A percentile compares a stretch with the other conserved stretches of the same genome.
phyloP scores from a whole-genome alignment of 2,113 vertebrate genomes.

The Cromileptes altivelis region DNA sequence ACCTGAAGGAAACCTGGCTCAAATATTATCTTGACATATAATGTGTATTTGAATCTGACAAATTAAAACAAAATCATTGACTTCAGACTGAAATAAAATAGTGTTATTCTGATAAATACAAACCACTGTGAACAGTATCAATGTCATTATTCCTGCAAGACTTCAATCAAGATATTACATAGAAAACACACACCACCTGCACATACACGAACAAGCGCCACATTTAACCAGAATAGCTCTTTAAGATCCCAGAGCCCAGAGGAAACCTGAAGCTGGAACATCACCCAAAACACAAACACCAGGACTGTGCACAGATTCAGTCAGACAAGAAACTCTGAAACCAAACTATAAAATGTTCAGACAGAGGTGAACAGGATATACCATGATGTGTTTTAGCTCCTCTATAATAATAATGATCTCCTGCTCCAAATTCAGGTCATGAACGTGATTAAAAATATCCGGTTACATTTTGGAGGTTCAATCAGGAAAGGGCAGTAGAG shows the following conservation, averaged over 20 bases:
- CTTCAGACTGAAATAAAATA: neutral
- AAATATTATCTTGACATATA: neutral
- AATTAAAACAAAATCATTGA: neutral
- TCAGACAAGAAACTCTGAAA: neutral
- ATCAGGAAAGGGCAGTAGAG: no score
- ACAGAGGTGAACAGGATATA: neutral
- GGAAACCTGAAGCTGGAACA: neutral
- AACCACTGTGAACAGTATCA: neutral
- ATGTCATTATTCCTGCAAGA: neutral
- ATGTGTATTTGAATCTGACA: neutral
- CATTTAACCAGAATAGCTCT: slow-evolving; percentile 18
- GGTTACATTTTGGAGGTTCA: neutral
- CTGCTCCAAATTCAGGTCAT: neutral
- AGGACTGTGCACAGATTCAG: slow-evolving; percentile 29
- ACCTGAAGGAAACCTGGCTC: neutral
- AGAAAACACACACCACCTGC: slow-evolving; percentile 3
- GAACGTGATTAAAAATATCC: neutral
- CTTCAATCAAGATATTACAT: neutral
- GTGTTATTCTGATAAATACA: neutral
- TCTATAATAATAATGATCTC: no score
- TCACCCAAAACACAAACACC: slow-evolving; percentile 14
- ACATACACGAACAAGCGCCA: neutral
- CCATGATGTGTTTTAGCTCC: no score
- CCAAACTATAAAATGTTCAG: neutral
- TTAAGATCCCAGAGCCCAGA: neutral